Evolutionary conservation across 1,140 invertebrate genomes (phyloP).

Genomic region (Drosophila santomea): DNA sequence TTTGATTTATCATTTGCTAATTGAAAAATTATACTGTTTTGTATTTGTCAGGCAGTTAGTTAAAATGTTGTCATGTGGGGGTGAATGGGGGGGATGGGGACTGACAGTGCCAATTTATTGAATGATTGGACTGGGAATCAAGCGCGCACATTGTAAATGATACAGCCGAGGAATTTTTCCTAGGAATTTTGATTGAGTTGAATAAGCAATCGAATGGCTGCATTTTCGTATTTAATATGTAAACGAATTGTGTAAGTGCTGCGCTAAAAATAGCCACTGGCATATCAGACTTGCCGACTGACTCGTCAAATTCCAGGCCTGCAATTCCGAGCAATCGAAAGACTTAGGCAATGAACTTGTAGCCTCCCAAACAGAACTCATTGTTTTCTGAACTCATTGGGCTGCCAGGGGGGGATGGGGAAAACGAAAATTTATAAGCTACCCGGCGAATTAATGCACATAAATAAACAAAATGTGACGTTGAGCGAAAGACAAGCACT

Average conservation of each 20-base stretch:
- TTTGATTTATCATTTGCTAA: conserved; percentile 84
- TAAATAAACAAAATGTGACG: conserved; percentile 82
- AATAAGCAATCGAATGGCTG: conserved; percentile 68
- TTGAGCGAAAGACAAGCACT: conserved; percentile 83
- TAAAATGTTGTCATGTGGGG: conserved; percentile 71
- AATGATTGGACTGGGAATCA: conserved; percentile 61
- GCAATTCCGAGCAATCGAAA: conserved; percentile 63
- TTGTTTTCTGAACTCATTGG: conserved; percentile 47
- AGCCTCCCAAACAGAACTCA: conserved; percentile 33
- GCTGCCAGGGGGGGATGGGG: neutral
- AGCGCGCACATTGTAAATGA: conserved; percentile 69
- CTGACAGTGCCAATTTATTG: conserved; percentile 79
- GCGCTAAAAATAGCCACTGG: conserved; percentile 65
- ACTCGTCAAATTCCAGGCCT: conserved; percentile 48
- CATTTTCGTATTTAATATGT: conserved; percentile 72
- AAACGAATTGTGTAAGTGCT: conserved; percentile 76
- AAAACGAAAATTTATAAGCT: conserved; percentile 76
- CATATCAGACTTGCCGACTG: conserved; percentile 26
- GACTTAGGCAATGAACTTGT: conserved; percentile 69
- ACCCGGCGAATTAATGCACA: conserved; percentile 79
- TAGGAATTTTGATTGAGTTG: conserved; percentile 83
- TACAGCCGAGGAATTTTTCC: conserved; percentile 75
- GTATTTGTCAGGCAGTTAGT: conserved; percentile 79
- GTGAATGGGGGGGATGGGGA: conserved; percentile 3
- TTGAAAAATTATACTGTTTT: conserved; percentile 83